Evolutionary conservation across 2,113 vertebrate genomes (phyloP).

Genomic region (Propithecus coquereli): DNA sequence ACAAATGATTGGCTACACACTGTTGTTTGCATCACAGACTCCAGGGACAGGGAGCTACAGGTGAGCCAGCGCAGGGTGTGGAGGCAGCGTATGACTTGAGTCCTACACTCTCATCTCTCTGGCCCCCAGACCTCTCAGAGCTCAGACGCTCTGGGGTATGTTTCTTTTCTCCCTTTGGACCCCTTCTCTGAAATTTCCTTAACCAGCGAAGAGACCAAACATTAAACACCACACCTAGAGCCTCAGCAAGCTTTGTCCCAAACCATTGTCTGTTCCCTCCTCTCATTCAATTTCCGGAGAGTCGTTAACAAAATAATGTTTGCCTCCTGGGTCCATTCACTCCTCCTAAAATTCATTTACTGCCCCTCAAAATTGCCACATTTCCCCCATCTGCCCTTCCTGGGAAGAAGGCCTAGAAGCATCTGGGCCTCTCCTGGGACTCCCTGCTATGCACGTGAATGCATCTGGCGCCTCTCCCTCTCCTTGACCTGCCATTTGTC

Average conservation of each 20-base stretch:
- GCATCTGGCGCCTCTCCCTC: background rate
- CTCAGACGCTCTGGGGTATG: background rate
- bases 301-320: background rate
- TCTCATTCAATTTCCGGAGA: background rate
- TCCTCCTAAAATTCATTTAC: background rate
- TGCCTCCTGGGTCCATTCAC: background rate
- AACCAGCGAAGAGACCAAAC: background rate
- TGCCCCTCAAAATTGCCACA: background rate
- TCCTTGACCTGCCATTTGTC: background rate
- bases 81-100: background rate
- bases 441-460: background rate
- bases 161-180: background rate
- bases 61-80: background rate
- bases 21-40: background rate
- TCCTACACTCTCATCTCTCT: background rate
- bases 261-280: background rate
- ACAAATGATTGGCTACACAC: background rate
- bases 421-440: background rate
- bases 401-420: background rate
- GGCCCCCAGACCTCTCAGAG: background rate
- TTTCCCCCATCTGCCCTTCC: background rate
- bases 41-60: background rate
- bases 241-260: background rate
- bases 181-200: background rate
- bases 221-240: background rate